Conservation (phyloP, 2,797 vertebrate genomes). For the Microcaecilia unicolor region DNA sequence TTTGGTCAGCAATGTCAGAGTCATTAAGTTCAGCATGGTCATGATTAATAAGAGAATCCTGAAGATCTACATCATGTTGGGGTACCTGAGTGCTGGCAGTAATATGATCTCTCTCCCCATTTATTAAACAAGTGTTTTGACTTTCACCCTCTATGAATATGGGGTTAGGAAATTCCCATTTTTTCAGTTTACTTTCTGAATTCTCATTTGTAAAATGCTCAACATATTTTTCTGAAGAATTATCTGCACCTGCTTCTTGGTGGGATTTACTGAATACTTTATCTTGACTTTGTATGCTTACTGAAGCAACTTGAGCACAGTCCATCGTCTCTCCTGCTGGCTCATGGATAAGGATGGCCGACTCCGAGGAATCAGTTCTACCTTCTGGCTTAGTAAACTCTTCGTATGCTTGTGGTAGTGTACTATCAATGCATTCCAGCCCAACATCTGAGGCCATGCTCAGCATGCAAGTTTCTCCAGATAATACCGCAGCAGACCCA, state of each 20-base stretch:
- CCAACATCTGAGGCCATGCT: no score
- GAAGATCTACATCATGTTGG: not conserved
- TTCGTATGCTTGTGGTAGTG: rapidly evolving
- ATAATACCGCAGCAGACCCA: not conserved
- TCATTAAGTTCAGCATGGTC: constrained; percentile 15
- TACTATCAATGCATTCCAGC: no score
- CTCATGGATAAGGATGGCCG: not conserved
- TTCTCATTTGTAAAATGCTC: constrained; percentile 1
- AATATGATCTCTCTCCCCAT: not conserved
- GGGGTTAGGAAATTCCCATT: not conserved
- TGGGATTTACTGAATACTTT: not conserved
- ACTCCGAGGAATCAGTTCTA: not conserved
- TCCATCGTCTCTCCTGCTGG: not conserved
- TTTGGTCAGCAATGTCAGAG: constrained; percentile 21
- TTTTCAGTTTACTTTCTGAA: not conserved
- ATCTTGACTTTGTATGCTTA: not conserved
- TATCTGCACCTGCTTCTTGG: not conserved
- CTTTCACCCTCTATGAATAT: rapidly evolving
- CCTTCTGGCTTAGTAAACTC: not conserved
- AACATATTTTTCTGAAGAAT: constrained; percentile 21
- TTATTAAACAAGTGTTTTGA: not conserved
- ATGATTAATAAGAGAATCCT: not conserved
- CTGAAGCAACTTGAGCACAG: not conserved
- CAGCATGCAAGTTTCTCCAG: no score
- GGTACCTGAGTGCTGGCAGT: not conserved